Conservation (phyloP, 2,113 vertebrate genomes). For the Synchiropus splendidus region DNA sequence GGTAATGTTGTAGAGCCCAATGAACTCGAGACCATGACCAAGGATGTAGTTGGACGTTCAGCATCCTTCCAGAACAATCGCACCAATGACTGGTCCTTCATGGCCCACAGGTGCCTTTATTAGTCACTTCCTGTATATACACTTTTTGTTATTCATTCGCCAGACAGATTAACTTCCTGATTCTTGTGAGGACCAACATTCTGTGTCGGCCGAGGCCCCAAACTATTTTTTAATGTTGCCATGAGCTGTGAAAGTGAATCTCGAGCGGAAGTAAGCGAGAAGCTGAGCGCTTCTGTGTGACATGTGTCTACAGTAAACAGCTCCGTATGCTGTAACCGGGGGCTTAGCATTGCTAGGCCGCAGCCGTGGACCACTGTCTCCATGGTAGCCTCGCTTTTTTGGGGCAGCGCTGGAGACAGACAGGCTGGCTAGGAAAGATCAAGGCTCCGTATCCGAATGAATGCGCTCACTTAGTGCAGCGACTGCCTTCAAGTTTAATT, state of each 20-base stretch:
- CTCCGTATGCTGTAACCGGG: slow-evolving; percentile 42
- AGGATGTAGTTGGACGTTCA: too few species aligned
- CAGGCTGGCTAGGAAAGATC: slow-evolving; percentile 52
- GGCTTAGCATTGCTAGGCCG: slow-evolving; percentile 31
- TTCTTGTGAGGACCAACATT: background rate
- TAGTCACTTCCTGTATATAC: too few species aligned
- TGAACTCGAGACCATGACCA: too few species aligned
- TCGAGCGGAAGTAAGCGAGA: slow-evolving; percentile 13
- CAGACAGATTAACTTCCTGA: too few species aligned
- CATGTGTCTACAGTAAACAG: slow-evolving; percentile 55
- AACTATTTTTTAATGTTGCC: slow-evolving; percentile 3
- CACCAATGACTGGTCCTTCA: too few species aligned
- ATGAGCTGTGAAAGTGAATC: slow-evolving; percentile 10
- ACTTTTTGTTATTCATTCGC: too few species aligned
- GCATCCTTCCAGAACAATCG: too few species aligned
- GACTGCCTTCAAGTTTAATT: slow-evolving; percentile 46
- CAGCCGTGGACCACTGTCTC: slow-evolving; percentile 26
- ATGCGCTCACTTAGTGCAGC: slow-evolving; percentile 25
- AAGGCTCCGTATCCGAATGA: slow-evolving; percentile 41
- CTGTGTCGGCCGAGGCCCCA: slow-evolving; percentile 6
- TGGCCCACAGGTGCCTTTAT: too few species aligned
- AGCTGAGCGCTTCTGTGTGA: slow-evolving; percentile 33
- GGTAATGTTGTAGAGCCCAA: too few species aligned
- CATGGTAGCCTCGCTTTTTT: slow-evolving; percentile 20
- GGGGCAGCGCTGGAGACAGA: slow-evolving; percentile 42